A percentile compares a stretch with the other conserved stretches of the same genome.
phyloP scores from a whole-genome alignment of 2,113 vertebrate species.

The Crotalus tigris region DNA sequence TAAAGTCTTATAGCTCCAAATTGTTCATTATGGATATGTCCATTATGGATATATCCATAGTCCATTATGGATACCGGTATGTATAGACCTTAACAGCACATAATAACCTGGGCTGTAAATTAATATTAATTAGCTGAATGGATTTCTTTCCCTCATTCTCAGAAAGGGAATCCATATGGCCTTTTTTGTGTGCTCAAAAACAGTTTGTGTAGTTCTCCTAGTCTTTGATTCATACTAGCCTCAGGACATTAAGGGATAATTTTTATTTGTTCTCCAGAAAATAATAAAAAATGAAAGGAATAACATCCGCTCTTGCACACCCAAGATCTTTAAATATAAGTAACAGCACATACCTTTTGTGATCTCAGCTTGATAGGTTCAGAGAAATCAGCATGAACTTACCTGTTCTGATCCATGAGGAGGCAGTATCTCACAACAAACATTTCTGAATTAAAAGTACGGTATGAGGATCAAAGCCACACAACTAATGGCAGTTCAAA shows the following conservation, averaged over 20 bases:
- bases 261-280: neutral
- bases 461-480: neutral
- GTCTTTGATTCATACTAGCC: neutral
- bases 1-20: neutral
- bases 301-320: neutral
- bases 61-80: neutral
- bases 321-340: neutral
- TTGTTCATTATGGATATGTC: neutral
- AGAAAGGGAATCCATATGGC: neutral
- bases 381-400: slow-evolving; percentile 37
- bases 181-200: neutral
- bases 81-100: neutral
- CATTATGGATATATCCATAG: neutral
- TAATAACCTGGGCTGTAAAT: neutral
- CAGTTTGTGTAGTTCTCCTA: neutral
- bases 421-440: neutral
- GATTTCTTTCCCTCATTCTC: neutral
- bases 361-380: slow-evolving; percentile 16
- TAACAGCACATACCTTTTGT: slow-evolving; percentile 54
- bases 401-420: slow-evolving; percentile 60
- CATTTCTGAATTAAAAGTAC: neutral
- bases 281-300: neutral
- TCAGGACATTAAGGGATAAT: neutral
- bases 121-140: neutral
- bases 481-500: neutral